Evolutionary conservation across 2,797 vertebrate species (phyloP), one percentile per base, ranked within the genome.

Genomic region (Coregonus suidteri): DNA sequence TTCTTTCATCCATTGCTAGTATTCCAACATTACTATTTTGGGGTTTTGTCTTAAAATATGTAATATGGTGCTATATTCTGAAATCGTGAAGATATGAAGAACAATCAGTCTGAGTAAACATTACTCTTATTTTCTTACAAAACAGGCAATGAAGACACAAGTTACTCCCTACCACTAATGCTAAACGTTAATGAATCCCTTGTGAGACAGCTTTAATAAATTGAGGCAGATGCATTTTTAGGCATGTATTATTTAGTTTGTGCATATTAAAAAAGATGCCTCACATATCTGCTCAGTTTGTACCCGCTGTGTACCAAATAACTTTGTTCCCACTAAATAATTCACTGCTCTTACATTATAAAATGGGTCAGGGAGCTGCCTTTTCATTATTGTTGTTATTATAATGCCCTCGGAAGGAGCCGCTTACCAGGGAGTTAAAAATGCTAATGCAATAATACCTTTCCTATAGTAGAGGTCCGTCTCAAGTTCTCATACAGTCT

Each of bases 251-350:
- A 93, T 95, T 94, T 90, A 93, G 92, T 88, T 79, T 90, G 83
- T 85, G 89, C 92, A 92, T 92, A 93, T 92, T 89, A 91, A 92
- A 93, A 92, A 93, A 90, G 90, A 92, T 92, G 91, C 91, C 86
- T 89, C 77, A 70, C 20, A 90, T 91, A 91, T 93, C 87, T 88
- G 83, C 85, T 90, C 85, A 86, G 90, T 90, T 92, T 88, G 86
- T 91, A 90, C 91, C 88, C 91, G 91, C 92, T 91, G 93, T 93
- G 93, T 91, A 93, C 91, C 92, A 92, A 94, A 94, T 94, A 92
- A 93, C 89, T 91, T 93, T 93, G 93, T 92, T 92, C 90, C 89
- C 84, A 74, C 93, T 95, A 87, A 94, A 95, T 93, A 90, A 94
- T 93, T 93, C 91, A 94, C 82, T n/a, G 86, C 75, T 84, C 86